Evolutionary conservation across 2,113 vertebrate species (phyloP), one percentile per base, ranked within the genome.

Genomic region (Ophthalmolycus amberensis): DNA sequence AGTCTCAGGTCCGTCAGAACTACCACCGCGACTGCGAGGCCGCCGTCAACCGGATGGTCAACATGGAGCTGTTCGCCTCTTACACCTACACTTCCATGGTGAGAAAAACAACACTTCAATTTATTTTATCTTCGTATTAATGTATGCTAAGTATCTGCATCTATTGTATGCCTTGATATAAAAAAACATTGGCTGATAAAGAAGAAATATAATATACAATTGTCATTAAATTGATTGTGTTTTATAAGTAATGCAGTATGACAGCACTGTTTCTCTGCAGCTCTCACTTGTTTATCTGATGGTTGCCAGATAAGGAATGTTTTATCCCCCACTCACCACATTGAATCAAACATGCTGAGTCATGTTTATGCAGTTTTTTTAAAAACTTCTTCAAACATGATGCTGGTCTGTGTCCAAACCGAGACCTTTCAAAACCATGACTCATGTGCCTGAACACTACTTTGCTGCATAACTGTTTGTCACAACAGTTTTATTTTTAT

Each of bases 71-170:
- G 27, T 95, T 89, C 1, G 96, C 96, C 0, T 96, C 95, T 6
- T 97, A 96, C 71, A 95, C 92, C 65, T 96, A 97, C 91, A 89
- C 95, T 2, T 96, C 96, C 0, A 97, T 97, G 96, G 95, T 95
- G 56, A 95, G 94, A 20, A 11, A 60, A n/a, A 25, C 25, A n/a
- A 25, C 25, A 25, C 6, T 46, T 40, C 7, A 1, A 38, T 38
- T 38, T 38, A 34, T 46, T 46, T 6, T 15, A 5, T 44, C 42
- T 44, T 44, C 12, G 42, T 15, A 15, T 14, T 16, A n/a, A 16
- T 27, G 22, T 25, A 0, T 44, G 37, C 2, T 25, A 10, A 22
- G 14, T 4, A 42, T 27, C 10, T 67, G 46, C 4, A 9, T 9
- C 3, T 6, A 5, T 1, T 58, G 2, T 9, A 5, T 40, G 16